These are phyloP conservation scores for Lucilia sericata DNA, from an alignment of 1,140 invertebrate species.

Conservation along the genomic window DNA sequence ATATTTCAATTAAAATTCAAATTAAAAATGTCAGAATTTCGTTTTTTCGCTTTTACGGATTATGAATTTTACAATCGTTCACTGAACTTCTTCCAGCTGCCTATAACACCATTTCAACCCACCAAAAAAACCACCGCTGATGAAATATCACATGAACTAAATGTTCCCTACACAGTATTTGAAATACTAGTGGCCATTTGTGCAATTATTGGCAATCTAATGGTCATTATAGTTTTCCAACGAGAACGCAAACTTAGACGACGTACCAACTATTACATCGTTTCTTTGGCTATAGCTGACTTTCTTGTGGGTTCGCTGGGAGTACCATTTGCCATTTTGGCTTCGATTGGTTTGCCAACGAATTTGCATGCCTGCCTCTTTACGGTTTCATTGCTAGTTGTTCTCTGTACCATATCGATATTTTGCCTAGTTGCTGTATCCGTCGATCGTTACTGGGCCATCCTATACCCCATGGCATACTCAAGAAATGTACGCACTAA, in stretches of 20 bases:
- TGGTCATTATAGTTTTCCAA: slow-evolving; percentile 87
- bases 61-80: slow-evolving; percentile 56
- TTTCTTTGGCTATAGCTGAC: slow-evolving; percentile 88
- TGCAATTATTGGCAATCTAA: slow-evolving; percentile 84
- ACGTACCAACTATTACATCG: slow-evolving; percentile 91
- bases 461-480: slow-evolving; percentile 90
- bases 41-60: slow-evolving; percentile 60
- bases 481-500: slow-evolving; percentile 86
- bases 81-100: slow-evolving; percentile 54
- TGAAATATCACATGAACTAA: slow-evolving; percentile 56
- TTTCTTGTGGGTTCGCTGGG: slow-evolving; percentile 82
- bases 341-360: slow-evolving; percentile 78
- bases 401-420: slow-evolving; percentile 92
- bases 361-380: slow-evolving; percentile 86
- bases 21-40: slow-evolving; percentile 62
- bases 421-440: slow-evolving; percentile 91
- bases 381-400: slow-evolving; percentile 86
- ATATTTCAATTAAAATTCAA: not conserved
- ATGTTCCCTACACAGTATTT: slow-evolving; percentile 69
- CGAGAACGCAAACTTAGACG: slow-evolving; percentile 81
- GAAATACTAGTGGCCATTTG: slow-evolving; percentile 85
- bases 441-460: slow-evolving; percentile 92
- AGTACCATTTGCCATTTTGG: slow-evolving; percentile 87
- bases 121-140: slow-evolving; percentile 43
- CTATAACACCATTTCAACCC: slow-evolving; percentile 52